These are phyloP conservation scores for Spodoptera littoralis DNA, from an alignment of 2,888 invertebrate genomes.

Conservation along the genomic window DNA sequence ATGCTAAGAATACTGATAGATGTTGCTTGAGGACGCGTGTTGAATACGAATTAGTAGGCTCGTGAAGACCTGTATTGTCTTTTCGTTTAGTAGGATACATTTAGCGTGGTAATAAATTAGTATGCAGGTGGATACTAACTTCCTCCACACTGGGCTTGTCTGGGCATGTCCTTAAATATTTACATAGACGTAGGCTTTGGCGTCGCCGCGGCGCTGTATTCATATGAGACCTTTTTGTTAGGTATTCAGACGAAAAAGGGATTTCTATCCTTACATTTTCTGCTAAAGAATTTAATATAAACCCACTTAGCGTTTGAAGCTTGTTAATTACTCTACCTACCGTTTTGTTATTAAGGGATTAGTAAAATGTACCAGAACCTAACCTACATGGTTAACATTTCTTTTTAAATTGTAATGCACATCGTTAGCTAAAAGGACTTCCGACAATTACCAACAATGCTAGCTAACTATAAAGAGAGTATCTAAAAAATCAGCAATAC, in stretches of 20 bases:
- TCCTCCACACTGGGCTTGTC: slow-evolving; percentile 74
- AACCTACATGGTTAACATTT: too few relatives aligned
- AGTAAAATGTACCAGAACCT: too few relatives aligned
- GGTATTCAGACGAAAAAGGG: slow-evolving; percentile 57
- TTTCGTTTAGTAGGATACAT: slow-evolving; percentile 68
- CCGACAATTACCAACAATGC: slow-evolving; percentile 1
- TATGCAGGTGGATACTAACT: slow-evolving; percentile 76
- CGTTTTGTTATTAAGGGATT: slow-evolving; percentile 1
- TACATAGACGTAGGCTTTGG: slow-evolving; percentile 64
- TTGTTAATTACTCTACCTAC: slow-evolving; percentile 21
- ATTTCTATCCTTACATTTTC: slow-evolving; percentile 32
- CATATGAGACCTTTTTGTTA: slow-evolving; percentile 48
- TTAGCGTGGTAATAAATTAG: slow-evolving; percentile 76
- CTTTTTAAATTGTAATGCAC: too few relatives aligned
- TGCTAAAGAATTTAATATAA: slow-evolving; percentile 31
- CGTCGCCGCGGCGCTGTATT: slow-evolving; percentile 17
- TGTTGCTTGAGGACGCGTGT: slow-evolving; percentile 62
- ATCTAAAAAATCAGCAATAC: slow-evolving; percentile 21
- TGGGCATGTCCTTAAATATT: slow-evolving; percentile 76
- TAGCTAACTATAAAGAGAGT: slow-evolving; percentile 1
- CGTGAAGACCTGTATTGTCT: slow-evolving; percentile 52
- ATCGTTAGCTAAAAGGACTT: too few relatives aligned
- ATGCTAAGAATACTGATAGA: slow-evolving; percentile 79
- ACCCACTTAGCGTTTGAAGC: slow-evolving; percentile 15
- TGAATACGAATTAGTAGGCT: slow-evolving; percentile 49